Base-by-base conservation (phyloP, 2,797 vertebrate species). In the Phataginus tricuspis region DNA sequence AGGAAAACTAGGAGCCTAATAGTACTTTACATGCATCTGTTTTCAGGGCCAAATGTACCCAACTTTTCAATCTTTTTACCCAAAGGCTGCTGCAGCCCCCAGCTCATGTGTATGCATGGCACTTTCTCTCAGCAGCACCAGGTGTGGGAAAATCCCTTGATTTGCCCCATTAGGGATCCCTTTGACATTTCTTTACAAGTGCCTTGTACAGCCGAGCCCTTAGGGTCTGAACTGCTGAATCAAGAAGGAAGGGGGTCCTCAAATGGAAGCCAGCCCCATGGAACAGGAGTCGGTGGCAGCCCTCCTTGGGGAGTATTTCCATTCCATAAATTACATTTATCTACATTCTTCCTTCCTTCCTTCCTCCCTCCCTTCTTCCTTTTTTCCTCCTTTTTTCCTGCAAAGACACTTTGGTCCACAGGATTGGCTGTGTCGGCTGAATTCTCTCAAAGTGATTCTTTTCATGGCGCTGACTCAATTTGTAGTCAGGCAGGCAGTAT, bases 201-300 rank as follows among this genome's bases (percentile, higher is more conserved):
- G 0, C 39, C 23, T 51, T 39, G 90, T 64, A 53, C 86, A 79
- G 42, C 53, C 16, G 64, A 13, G 49, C 42, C 61, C 31, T 57
- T 11, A 2, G 21, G 0, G 15, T 5, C 51, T 16, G 16, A 14
- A 64, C 93, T 37, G 51, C 27, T 31, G 4, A 39, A 25, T 69
- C 68, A 29, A 71, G 55, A 82, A 57, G 14, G 49, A 14, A 19
- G 25, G 21, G 2, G 2, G 15, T 51, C n/a, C 37, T 19, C 34
- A 61, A 61, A 2, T 1, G 0, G 61, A 72, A 45, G 11, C 1
- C 0, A 0, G 4, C 63, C 37, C 15, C 0, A 11, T 0, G 5
- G 7, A 0, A 69, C 34, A 31, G 21, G 8, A n/a, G 29, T 2
- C 1, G 12, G 39, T 0, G 63, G 61, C 55, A 18, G 21, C 16